Percentiles rank a stretch among this genome's conserved stretches.
Conservation (phyloP, 2,888 invertebrate genomes). For the Napeogenes inachia region DNA sequence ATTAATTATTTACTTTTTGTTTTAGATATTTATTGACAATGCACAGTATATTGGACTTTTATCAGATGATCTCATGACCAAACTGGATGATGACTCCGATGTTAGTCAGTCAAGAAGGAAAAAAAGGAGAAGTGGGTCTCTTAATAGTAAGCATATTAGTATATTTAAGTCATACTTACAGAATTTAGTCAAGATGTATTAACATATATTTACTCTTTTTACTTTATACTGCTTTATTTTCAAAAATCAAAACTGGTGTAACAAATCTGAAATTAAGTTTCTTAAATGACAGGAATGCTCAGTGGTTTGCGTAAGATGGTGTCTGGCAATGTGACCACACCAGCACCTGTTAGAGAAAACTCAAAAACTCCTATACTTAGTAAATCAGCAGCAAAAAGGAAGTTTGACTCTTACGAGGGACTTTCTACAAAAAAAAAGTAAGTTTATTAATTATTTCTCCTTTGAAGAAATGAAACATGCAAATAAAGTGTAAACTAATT, state of each 20-base stretch:
- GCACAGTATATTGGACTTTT: slow-evolving; percentile 85
- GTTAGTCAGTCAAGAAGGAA: slow-evolving; percentile 79
- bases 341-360: slow-evolving; percentile 62
- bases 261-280: slow-evolving; percentile 9
- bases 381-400: slow-evolving; percentile 81
- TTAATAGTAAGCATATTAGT: slow-evolving; percentile 81
- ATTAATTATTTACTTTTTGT: slow-evolving; percentile 12
- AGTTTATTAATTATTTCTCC: slow-evolving; percentile 26
- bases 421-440: slow-evolving; percentile 84
- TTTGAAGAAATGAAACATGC: not conserved
- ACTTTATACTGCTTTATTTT: slow-evolving; percentile 3
- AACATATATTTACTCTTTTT: no score
- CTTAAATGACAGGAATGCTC: slow-evolving; percentile 79
- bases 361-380: slow-evolving; percentile 78
- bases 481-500: no score
- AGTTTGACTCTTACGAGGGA: slow-evolving; percentile 76
- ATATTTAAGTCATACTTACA: not conserved
- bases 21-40: slow-evolving; percentile 86
- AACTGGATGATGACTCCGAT: slow-evolving; percentile 71
- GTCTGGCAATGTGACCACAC: slow-evolving; percentile 78
- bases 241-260: not conserved
- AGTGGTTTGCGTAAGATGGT: slow-evolving; percentile 88
- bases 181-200: not conserved
- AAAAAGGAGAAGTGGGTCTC: slow-evolving; percentile 90
- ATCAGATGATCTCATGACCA: slow-evolving; percentile 77